A percentile compares a stretch with the other conserved stretches of the same genome.
Evolutionary conservation across 2,797 vertebrate species (phyloP).

Genomic region (Sardinella longiceps): DNA sequence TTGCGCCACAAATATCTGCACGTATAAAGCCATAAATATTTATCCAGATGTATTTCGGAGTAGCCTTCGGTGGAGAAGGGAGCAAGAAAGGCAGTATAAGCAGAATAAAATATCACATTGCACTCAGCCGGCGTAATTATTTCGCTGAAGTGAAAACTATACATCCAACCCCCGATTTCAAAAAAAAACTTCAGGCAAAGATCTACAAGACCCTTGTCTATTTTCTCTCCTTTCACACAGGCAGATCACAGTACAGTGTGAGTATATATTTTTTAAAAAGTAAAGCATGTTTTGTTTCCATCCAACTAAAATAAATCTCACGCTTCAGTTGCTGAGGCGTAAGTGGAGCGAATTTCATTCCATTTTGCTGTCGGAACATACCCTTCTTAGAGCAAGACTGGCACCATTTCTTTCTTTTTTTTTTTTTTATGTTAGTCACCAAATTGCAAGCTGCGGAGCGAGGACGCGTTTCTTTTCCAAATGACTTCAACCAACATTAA

Average conservation of each 20-base stretch:
- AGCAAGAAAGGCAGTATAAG: conserved; percentile 58
- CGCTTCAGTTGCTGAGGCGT: conserved; percentile 18
- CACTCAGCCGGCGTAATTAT: conserved; percentile 77
- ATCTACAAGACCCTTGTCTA: neutral
- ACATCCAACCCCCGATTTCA: conserved; percentile 56
- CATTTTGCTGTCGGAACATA: neutral
- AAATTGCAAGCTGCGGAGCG: neutral
- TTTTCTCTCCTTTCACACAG: neutral
- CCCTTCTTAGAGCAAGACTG: neutral
- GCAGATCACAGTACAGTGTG: neutral
- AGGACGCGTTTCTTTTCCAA: neutral
- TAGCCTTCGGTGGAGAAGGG: conserved; percentile 46
- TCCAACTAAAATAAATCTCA: conserved; percentile 69
- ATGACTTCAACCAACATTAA: neutral
- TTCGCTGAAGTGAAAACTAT: conserved; percentile 79
- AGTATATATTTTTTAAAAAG: conserved; percentile 47
- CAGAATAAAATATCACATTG: conserved; percentile 76
- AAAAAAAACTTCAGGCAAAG: conserved; percentile 19
- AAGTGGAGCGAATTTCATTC: neutral
- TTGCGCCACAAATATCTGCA: conserved; percentile 75
- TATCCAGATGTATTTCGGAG: conserved; percentile 73
- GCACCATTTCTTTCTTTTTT: neutral
- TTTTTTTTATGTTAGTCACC: neutral
- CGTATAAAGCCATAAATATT: conserved; percentile 81
- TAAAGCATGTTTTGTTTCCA: conserved; percentile 62